phyloP scores from a whole-genome alignment of 1,140 invertebrate genomes.

The Cataglyphis hispanica region DNA sequence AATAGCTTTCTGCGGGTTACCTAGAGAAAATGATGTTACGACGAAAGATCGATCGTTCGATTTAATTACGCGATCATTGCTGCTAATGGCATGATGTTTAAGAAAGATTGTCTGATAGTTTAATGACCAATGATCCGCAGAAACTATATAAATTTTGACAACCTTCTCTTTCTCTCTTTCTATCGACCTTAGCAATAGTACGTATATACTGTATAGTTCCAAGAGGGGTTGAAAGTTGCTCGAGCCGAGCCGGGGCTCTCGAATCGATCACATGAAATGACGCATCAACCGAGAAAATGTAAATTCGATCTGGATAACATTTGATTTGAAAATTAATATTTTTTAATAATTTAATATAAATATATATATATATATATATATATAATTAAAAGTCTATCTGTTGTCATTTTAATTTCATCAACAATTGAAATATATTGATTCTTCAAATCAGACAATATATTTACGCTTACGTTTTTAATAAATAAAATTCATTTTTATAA shows the following conservation, averaged over 20 bases:
- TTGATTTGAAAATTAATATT: neutral
- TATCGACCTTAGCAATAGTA: conserved; percentile 10
- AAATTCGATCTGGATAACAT: neutral
- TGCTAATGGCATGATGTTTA: neutral
- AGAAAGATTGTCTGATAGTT: neutral
- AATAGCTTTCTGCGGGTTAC: neutral
- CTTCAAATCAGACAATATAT: neutral
- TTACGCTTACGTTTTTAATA: neutral
- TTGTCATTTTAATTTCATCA: too few species aligned
- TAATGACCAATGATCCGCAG: neutral
- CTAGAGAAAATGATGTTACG: neutral
- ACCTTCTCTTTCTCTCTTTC: too few species aligned
- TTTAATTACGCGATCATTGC: neutral
- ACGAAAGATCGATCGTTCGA: neutral
- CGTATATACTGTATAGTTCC: neutral
- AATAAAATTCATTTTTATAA: neutral
- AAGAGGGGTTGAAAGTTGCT: conserved; percentile 32
- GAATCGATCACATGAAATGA: conserved; percentile 44
- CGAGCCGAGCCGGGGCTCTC: conserved; percentile 9
- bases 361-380: too few species aligned
- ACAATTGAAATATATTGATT: neutral
- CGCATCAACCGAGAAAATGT: conserved; percentile 4
- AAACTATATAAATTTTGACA: neutral
- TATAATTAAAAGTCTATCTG: neutral
- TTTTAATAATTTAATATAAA: neutral